Conservation (phyloP, 1,140 invertebrate genomes). For the Drosophila melanogaster region Release_6_plus_ISO1_MT NT_033777.3:16788001-16788500, state of each 20-base stretch:
- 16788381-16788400: neutral
- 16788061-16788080: constrained; percentile 15
- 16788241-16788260: too few relatives aligned
- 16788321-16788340: neutral
- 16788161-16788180: too few relatives aligned
- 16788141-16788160: neutral
- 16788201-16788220: too few relatives aligned
- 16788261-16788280: constrained; percentile 2
- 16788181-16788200: too few relatives aligned
- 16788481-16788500: constrained; percentile 20
- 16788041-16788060: constrained; percentile 43
- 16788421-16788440: neutral
- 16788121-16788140: neutral
- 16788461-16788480: too few relatives aligned
- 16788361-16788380: neutral
- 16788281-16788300: neutral
- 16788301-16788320: neutral
- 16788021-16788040: constrained; percentile 14
- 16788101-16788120: neutral
- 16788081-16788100: neutral
- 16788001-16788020: too few relatives aligned
- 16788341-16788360: neutral
- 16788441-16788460: too few relatives aligned
- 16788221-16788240: too few relatives aligned
- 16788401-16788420: too few relatives aligned